Base-by-base conservation (phyloP, 64 coral and sea anemone genomes). In the Hydrozoanthus tunicans region DNA sequence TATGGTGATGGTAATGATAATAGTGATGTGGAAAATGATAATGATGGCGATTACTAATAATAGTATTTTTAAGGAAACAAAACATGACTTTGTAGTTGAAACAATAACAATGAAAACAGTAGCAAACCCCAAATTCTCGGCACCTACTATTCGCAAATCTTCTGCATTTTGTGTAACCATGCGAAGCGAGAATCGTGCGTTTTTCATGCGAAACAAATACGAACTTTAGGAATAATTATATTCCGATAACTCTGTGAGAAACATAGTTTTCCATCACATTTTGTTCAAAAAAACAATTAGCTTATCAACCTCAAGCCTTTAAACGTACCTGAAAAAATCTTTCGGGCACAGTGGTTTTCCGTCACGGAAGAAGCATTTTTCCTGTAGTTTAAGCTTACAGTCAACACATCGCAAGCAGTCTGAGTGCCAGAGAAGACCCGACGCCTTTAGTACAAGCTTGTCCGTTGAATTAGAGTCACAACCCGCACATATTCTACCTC, bases 321-420 rank as follows among this genome's bases (percentile, higher is more conserved):
- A 9, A 13, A 3, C 67, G 43, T 88, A 88, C 84, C 84, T 88
- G 15, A 88, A 88, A 23, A 74, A 88, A 60, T 88, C 84, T 20
- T 32, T 73, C 12, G 73, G 56, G 56, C 84, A 88, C 69, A 88
- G 11, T 7, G 84, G 84, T 51, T 56, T 56, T 59, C 84, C 84
- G 9, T 88, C 84, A 7, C 84, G 84, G 13, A 88, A 88, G 56
- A 88, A 88, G 25, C 84, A 88, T 56, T 88, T 88, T 6, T 59
- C 84, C 54, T 75, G 23, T 11, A 88, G 69, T 60, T 74, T 72
- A 9, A 88, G 9, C 52, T 74, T 75, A 43, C 84, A 88, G 6
- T 88, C 84, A n/a, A 73, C 68, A 24, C 84, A 88, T 24, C 84
- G 73, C 84, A 88, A 25, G 13, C 84, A 88, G 53, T 88, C 84